These are phyloP conservation scores for Adelosebastes latens DNA, from an alignment of 2,797 vertebrate genomes.

Conservation along the genomic window DNA sequence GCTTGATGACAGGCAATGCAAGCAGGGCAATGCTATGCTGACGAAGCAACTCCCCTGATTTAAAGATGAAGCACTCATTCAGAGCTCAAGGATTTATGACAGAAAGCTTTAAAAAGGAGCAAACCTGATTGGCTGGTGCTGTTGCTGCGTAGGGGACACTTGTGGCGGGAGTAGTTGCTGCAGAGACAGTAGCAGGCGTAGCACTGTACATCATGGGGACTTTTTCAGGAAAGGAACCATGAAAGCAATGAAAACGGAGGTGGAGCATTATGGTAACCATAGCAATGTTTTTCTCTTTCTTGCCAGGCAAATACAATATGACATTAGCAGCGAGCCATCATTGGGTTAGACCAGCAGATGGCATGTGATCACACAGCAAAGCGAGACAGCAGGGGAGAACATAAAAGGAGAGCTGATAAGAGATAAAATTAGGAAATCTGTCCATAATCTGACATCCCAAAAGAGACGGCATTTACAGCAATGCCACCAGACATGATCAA, in stretches of 20 bases:
- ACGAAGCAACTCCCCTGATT: slow-evolving; percentile 62
- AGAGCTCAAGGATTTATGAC: slow-evolving; percentile 94
- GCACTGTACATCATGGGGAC: slow-evolving; percentile 99
- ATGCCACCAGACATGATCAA: slow-evolving; percentile 15
- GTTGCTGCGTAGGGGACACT: slow-evolving; percentile 98
- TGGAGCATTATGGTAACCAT: slow-evolving; percentile 98
- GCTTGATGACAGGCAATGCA: slow-evolving; percentile 65
- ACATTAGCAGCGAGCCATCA: slow-evolving; percentile 94
- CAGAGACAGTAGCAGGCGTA: slow-evolving; percentile 99
- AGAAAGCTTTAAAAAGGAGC: slow-evolving; percentile 99
- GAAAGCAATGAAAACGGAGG: slow-evolving; percentile 99
- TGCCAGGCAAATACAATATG: slow-evolving; percentile 95
- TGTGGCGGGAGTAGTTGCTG: slow-evolving; percentile 98
- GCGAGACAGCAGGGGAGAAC: slow-evolving; percentile 94
- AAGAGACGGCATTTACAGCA: slow-evolving; percentile 61
- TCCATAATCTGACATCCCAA: slow-evolving; percentile 89
- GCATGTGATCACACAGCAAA: slow-evolving; percentile 99
- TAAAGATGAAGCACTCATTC: slow-evolving; percentile 89
- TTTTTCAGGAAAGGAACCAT: slow-evolving; percentile 99
- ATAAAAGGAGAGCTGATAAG: slow-evolving; percentile 88
- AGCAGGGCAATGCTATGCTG: slow-evolving; percentile 64
- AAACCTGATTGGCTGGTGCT: slow-evolving; percentile 99
- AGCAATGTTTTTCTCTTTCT: slow-evolving; percentile 84
- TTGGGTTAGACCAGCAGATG: slow-evolving; percentile 99
- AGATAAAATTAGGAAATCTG: slow-evolving; percentile 94